Evolutionary conservation across 2,888 invertebrate species (phyloP).

Genomic region (Elgonia sp.): DNA sequence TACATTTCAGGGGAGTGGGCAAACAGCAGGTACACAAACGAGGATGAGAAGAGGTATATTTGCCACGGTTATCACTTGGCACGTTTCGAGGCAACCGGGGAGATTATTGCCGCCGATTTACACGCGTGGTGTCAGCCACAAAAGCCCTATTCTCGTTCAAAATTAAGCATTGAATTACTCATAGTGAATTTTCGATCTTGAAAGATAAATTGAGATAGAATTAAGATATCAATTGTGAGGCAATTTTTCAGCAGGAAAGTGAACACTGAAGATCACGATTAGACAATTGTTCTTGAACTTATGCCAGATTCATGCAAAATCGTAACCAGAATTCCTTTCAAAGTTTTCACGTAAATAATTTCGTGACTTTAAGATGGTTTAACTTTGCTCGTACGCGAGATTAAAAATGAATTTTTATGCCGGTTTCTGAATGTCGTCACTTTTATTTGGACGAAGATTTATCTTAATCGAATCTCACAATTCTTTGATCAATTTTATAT

Average conservation of each 20-base stretch:
- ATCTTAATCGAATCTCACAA: slow-evolving; percentile 16
- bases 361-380: neutral
- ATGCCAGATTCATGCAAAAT: neutral
- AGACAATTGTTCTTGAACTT: neutral
- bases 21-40: slow-evolving; percentile 48
- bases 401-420: slow-evolving; percentile 34
- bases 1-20: slow-evolving; percentile 49
- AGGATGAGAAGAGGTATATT: slow-evolving; percentile 39
- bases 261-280: neutral
- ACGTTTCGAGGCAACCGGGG: slow-evolving; percentile 26
- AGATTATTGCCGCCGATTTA: slow-evolving; percentile 47
- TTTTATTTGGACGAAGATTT: slow-evolving; percentile 16
- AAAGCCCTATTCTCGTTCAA: slow-evolving; percentile 1
- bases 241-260: neutral
- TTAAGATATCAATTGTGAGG: too few species aligned
- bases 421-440: neutral
- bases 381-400: slow-evolving; percentile 1
- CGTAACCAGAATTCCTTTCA: neutral
- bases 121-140: slow-evolving; percentile 1
- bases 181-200: too few species aligned
- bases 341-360: slow-evolving; percentile 3
- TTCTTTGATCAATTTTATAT: slow-evolving; percentile 21
- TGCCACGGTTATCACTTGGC: slow-evolving; percentile 72
- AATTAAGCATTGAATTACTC: slow-evolving; percentile 15
- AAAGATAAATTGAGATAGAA: too few species aligned